These are phyloP conservation scores for Pherbina coryleti DNA, from an alignment of 2,888 invertebrate species.

Conservation along the genomic window DNA sequence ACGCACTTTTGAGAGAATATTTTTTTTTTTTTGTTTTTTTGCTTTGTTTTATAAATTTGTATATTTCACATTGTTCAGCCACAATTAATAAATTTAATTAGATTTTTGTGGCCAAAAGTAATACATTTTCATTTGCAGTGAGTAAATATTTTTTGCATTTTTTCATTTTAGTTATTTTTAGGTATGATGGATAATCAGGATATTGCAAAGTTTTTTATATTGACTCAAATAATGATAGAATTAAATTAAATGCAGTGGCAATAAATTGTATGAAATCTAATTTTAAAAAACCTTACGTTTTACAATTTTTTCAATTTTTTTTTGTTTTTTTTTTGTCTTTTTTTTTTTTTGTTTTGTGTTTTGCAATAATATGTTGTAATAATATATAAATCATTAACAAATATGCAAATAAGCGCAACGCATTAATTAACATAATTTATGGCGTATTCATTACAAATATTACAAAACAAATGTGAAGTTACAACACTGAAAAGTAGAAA, in stretches of 20 bases:
- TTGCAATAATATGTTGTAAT: neutral
- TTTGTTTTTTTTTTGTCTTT: neutral
- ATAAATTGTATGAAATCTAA: neutral
- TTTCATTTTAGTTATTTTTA: neutral
- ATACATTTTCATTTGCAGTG: neutral
- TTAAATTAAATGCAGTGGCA: neutral
- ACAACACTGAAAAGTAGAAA: no score
- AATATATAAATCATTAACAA: neutral
- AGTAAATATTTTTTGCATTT: neutral
- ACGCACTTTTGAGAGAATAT: no score
- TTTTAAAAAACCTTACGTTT: neutral
- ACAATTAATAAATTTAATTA: slow-evolving; percentile 6
- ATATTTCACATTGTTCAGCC: neutral
- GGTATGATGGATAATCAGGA: neutral
- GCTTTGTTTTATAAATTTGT: no score
- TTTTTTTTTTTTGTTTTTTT: no score
- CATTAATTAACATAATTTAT: slow-evolving; percentile 25
- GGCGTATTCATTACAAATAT: neutral
- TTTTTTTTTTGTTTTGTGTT: neutral
- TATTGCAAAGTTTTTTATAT: neutral
- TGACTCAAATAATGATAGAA: neutral
- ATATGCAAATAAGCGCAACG: slow-evolving; percentile 1
- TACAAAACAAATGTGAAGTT: neutral
- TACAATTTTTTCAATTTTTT: neutral
- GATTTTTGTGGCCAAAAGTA: neutral